Base-by-base conservation (phyloP, 1,140 invertebrate species). In the Bombus haemorrhoidalis region DNA sequence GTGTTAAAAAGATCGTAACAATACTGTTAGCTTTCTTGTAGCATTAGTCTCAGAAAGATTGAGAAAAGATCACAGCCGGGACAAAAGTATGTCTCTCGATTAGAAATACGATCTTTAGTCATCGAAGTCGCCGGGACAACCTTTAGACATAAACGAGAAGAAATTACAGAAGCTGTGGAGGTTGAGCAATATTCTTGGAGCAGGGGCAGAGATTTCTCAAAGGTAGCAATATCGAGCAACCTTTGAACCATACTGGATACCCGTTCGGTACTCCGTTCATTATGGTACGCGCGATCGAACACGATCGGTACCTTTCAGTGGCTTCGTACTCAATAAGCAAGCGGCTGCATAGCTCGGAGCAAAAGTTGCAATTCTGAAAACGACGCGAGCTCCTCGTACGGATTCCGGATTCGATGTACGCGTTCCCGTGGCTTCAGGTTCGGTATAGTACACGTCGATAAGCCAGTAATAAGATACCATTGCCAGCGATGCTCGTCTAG, bases 381-480 rank as follows among this genome's bases (percentile, higher is more conserved):
- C 41, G 64, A 9, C 37, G 43, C 15, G 57, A 84, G 18, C 47
- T 39, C 74, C 39, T 75, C 80, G 78, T 59, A 72, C 64, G 81
- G 83, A 71, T 53, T 78, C 86, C n/a, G 39, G 81, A 87, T 87
- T 85, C 74, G 59, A 69, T 34, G 62, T 28, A 34, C 41, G 71
- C 43, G 57, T 32, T 39, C 12, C 39, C 47, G 64, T 39, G 62
- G 80, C 78, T 68, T 76, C 59, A 9, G 39, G 71, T 10, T 71
- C n/a, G 57, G n/a, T 43, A 89, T 74, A 84, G 72, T 75, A n/a
- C 75, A 81, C 82, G 62, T 82, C 87, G 88, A 89, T 85, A 89
- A 90, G 79, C 72, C 79, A 18, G 82, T 87, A 89, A 89, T 89
- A 90, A 90, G 86, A 90, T 90, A 89, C 87, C 86, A 87, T 89